Conservation (phyloP, 2,888 invertebrate species). For the Ariolimax columbianus region DNA sequence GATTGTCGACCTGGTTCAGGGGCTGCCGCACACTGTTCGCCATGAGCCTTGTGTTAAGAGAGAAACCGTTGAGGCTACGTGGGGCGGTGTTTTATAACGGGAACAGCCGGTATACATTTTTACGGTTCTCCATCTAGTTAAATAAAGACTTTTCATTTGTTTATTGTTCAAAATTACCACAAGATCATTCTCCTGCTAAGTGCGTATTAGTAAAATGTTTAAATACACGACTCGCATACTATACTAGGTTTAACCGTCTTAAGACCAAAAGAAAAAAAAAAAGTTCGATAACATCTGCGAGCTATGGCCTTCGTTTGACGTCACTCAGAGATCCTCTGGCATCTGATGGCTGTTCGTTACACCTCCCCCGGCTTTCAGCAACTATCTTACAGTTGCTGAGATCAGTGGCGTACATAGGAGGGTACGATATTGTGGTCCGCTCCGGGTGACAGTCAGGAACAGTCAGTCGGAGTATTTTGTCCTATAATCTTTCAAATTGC, state of each 20-base stretch:
- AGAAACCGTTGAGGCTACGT: constrained; percentile 51
- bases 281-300: constrained; percentile 73
- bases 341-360: constrained; percentile 65
- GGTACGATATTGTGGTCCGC: too few species aligned
- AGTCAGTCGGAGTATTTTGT: too few species aligned
- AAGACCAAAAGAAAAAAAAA: constrained; percentile 44
- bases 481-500: too few species aligned
- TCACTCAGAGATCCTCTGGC: constrained; percentile 73
- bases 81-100: constrained; percentile 76
- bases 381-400: background rate
- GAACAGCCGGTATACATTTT: constrained; percentile 69
- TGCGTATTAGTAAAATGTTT: constrained; percentile 27
- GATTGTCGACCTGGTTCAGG: constrained; percentile 55
- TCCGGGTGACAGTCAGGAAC: too few species aligned
- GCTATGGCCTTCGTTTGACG: constrained; percentile 74
- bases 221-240: background rate
- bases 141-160: constrained; percentile 4
- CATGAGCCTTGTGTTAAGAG: constrained; percentile 34
- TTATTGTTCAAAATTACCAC: background rate
- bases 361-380: constrained; percentile 58
- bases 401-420: too few species aligned
- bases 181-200: constrained; percentile 50
- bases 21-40: constrained; percentile 42
- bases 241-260: background rate
- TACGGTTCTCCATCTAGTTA: background rate